A percentile compares a stretch with the other conserved stretches of the same genome.
Evolutionary conservation across 1,140 invertebrate genomes (phyloP).

Genomic region (Meloidogyne exigua): DNA sequence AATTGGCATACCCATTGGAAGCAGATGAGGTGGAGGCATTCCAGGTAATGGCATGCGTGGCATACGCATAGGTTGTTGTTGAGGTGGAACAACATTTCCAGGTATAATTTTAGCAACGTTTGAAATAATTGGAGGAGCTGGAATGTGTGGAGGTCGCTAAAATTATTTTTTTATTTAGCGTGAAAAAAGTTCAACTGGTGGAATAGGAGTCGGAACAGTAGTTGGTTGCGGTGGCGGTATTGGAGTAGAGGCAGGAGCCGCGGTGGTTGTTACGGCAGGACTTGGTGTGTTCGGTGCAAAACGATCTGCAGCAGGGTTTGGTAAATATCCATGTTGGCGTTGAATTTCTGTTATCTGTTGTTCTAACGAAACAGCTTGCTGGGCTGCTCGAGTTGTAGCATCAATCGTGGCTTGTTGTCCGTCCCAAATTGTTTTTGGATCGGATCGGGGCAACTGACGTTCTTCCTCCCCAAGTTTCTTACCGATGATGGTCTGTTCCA

Average conservation of each 20-base stretch:
- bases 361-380: constrained; percentile 87
- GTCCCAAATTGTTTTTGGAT: constrained; percentile 84
- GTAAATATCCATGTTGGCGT: constrained; percentile 49
- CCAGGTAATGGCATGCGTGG: not conserved
- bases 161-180: not conserved
- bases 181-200: not conserved
- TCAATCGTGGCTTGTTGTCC: constrained; percentile 93
- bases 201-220: not conserved
- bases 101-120: constrained; percentile 34
- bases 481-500: constrained; percentile 96
- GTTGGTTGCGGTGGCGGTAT: constrained; percentile 20
- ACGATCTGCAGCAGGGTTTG: constrained; percentile 66
- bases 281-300: constrained; percentile 24
- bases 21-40: constrained; percentile 20
- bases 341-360: constrained; percentile 61
- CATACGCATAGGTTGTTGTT: not conserved
- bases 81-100: constrained; percentile 3
- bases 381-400: constrained; percentile 81
- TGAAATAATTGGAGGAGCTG: constrained; percentile 13
- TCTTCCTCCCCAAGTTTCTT: constrained; percentile 95
- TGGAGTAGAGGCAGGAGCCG: not conserved
- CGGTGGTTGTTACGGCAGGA: constrained; percentile 6
- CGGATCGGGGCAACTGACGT: constrained; percentile 76
- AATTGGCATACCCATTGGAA: constrained; percentile 28
- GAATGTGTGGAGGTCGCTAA: not conserved